Base-by-base conservation (phyloP, 2,888 invertebrate genomes). In the Andrena marginata region DNA sequence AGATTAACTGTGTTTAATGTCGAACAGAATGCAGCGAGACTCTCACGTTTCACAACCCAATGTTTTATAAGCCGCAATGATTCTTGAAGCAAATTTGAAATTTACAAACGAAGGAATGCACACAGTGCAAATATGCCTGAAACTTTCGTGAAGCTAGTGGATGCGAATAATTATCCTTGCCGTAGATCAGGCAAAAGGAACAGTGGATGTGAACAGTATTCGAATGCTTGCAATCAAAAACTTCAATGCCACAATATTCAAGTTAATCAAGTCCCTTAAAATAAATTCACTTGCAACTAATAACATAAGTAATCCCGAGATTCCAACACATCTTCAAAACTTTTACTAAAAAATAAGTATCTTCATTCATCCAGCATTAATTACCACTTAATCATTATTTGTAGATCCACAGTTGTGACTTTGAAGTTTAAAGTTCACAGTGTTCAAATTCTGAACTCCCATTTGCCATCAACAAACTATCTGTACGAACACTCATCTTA, bases 161-260 rank as follows among this genome's bases (percentile, higher is more conserved):
- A 35, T 20, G 56, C 29, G 35, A 49, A 49, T 26, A 51, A 76
- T 48, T 33, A 13, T 10, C 6, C n/a, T 4, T n/a, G 20, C 16
- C 29, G 26, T 70, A 31, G 23, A 63, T 16, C 7, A n/a, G 26
- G 31, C n/a, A 31, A 62, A 23, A 31, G 2, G 60, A 8, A 20
- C 48, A 20, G 48, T 5, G 16, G 31, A 10, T 29, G 16, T 16
- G 51, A 26, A 20, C 5, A 23, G 20, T 59, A 23, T 42, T 31
- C 10, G 8, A 56, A 64, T 63, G 29, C 62, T 64, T 63, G 62
- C 63, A 51, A 73, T 64, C 54, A 29, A 29, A 29, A 26, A 8
- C 0, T 54, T 63, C 2, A 13, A 31, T 10, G 10, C 3, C 60
- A 35, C 20, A 4, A 20, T 35, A 62, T n/a, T 31, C 33, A 33